Evolutionary conservation across 2,888 invertebrate species (phyloP), one percentile per base, ranked within the genome.

Genomic region (Dorcus parallelipipedus): DNA sequence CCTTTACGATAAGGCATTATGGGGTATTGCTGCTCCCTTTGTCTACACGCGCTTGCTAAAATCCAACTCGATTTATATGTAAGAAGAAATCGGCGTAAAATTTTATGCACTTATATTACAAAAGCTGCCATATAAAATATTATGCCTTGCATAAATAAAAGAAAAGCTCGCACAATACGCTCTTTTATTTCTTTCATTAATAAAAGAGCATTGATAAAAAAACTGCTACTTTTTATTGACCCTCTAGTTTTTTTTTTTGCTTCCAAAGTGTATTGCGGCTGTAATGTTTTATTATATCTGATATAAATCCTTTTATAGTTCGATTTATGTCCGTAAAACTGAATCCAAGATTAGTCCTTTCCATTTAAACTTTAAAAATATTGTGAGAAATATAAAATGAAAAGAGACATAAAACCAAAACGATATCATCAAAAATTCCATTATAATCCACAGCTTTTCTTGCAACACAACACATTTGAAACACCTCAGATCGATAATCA

Each of bases 171-270:
- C 69, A 71, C 70, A 69, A 68, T 69, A 63, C 63, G 66, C 65
- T 64, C 66, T 71, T 73, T 68, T 70, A 68, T 69, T 67, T 63
- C 66, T 70, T 73, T 74, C 72, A 74, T 75, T 73, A 74, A 73
- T 73, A 72, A 70, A 69, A 69, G 67, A 63, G 66, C 69, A 68
- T 71, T 71, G 68, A 72, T 72, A 73, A 73, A 73, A 63, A 33
- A 33, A 69, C 66, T 62, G 63, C 58, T 58, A 65, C 61, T 60
- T 69, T 72, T 69, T 69, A 69, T 69, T 67, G 65, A 64, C 65
- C 64, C 54, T 54, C 42, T 49, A 50, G 43, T 47, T 38, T 55
- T 58, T 58, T 54, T 64, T 69, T 72, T 72, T 69, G n/a, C 67
- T 69, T 70, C 67, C 69, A 70, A 68, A 71, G 66, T 69, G 68